Evolutionary conservation across 2,888 invertebrate species (phyloP).

Genomic region (Troides oblongomaculatus): DNA sequence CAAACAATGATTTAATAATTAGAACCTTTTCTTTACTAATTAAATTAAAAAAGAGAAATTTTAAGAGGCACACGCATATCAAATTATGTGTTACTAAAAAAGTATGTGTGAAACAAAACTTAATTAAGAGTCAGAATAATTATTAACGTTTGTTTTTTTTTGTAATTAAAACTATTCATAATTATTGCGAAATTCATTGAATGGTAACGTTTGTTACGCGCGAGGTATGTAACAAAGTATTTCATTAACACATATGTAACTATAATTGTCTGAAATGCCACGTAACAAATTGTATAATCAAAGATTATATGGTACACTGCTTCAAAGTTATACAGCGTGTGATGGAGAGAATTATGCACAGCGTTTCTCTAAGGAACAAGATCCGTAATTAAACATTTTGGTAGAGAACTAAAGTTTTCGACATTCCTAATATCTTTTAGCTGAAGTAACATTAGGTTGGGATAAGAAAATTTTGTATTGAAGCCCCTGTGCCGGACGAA

Average conservation of each 20-base stretch:
- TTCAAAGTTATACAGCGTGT: too few species aligned
- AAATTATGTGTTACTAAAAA: slow-evolving; percentile 10
- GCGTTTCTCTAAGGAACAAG: too few species aligned
- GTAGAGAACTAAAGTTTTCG: not conserved
- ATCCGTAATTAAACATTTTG: too few species aligned
- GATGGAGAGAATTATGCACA: too few species aligned
- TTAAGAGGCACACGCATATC: slow-evolving; percentile 1
- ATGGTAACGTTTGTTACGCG: slow-evolving; percentile 21
- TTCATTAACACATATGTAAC: slow-evolving; percentile 15
- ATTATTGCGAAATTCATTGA: slow-evolving; percentile 24
- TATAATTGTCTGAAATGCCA: not conserved
- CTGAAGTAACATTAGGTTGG: too few species aligned
- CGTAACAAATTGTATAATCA: not conserved
- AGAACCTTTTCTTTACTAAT: not conserved
- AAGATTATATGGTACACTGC: not conserved
- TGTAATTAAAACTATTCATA: slow-evolving; percentile 18
- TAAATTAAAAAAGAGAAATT: not conserved
- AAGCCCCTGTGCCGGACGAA: too few species aligned
- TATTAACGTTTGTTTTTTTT: slow-evolving; percentile 21
- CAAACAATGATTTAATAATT: not conserved
- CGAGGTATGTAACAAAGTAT: slow-evolving; percentile 10
- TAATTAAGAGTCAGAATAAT: slow-evolving; percentile 25
- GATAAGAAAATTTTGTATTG: too few species aligned
- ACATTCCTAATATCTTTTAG: too few species aligned
- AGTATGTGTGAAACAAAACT: slow-evolving; percentile 12